Conservation (phyloP, 2,113 vertebrate species). For the Rhegmatorhina hoffmannsi region DNA sequence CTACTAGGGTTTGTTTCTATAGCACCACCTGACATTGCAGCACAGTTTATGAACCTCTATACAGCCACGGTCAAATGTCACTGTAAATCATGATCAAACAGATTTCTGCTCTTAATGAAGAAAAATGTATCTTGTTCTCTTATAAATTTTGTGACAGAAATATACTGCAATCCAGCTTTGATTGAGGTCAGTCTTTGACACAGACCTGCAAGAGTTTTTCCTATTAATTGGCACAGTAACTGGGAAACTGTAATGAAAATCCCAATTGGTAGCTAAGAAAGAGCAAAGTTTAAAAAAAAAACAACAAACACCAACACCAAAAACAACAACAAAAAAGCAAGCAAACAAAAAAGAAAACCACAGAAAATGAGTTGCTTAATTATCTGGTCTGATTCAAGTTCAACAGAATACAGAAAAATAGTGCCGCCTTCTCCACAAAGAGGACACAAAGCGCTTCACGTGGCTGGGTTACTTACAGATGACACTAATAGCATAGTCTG, state of each 20-base stretch:
- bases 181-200: neutral
- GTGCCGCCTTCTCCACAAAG: neutral
- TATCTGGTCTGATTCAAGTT: neutral
- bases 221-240: neutral
- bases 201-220: neutral
- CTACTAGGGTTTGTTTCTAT: neutral
- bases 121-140: neutral
- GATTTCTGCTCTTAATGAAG: neutral
- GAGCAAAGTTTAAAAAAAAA: neutral
- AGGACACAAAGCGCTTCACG: neutral
- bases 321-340: neutral
- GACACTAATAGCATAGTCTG: neutral
- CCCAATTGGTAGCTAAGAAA: neutral
- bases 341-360: neutral
- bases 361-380: neutral
- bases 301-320: neutral
- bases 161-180: neutral
- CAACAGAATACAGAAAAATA: neutral
- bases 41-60: neutral
- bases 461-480: neutral
- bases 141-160: neutral
- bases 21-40: neutral
- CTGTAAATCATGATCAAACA: neutral
- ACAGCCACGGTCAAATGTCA: neutral
- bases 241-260: neutral